Base-by-base conservation (phyloP, 2,113 vertebrate genomes). In the Coptodon bakossiorum region DNA sequence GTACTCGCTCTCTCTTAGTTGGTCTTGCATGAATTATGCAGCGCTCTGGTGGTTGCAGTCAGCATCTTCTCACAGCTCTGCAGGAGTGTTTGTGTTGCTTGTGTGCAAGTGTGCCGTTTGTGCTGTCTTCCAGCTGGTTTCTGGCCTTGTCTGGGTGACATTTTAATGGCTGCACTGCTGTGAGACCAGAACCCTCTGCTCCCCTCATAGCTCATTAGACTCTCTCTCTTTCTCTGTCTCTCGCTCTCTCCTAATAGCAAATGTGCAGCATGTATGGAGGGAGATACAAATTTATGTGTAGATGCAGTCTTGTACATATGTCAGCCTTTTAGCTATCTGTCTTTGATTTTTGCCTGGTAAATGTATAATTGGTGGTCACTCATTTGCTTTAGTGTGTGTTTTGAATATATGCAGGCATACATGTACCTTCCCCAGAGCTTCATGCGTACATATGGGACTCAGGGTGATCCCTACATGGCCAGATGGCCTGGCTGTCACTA, bases 111-210 rank as follows among this genome's bases (percentile, higher is more conserved):
- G 79, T 16, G 81, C 83, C 27, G 45, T 79, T 84, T 88, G 85
- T 86, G 90, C 50, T 87, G 88, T 80, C 80, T 91, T 93, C 87
- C 91, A 89, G 92, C 95, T 92, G 90, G 91, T 93, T 86, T 81
- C 66, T 54, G 93, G 90, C 86, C 90, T 91, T 82, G 91, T 94
- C 81, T 88, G 81, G 83, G 91, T 92, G 94, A 94, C 92, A 90
- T 93, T 95, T 93, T 95, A 94, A 93, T 95, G 94, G 92, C 86
- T 93, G 90, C 89, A 90, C 88, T 80, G 86, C 93, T 91, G 89
- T 8, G 88, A 86, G 89, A 91, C 86, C 91, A 93, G 85, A 88
- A 84, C 93, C 89, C 93, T 91, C 80, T 91, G 88, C 90, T 83
- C 86, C 86, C 88, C 85, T 92, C 93, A 71, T 59, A 88, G 83